Evolutionary conservation across 2,888 invertebrate species (phyloP).

Genomic region (Drosophila tripunctata): DNA sequence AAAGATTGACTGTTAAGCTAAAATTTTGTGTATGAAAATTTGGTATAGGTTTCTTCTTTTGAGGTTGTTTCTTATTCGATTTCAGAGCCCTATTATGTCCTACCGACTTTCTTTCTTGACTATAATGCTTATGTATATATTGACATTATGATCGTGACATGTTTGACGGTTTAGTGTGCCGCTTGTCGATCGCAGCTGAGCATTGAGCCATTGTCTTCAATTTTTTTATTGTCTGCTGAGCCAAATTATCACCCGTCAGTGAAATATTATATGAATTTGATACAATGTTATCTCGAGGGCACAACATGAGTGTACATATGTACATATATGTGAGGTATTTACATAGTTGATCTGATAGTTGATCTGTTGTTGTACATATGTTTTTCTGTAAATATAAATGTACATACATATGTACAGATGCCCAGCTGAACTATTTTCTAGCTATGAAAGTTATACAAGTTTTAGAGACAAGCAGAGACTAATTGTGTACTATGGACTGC

Average conservation of each 20-base stretch:
- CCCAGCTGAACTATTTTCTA: too few relatives aligned
- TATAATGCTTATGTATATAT: neutral
- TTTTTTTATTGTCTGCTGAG: neutral
- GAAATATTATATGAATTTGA: conserved; percentile 3
- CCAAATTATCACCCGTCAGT: conserved; percentile 13
- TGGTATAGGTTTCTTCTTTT: too few relatives aligned
- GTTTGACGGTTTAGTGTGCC: neutral
- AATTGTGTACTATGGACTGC: too few relatives aligned
- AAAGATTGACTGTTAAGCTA: too few relatives aligned
- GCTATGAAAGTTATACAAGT: too few relatives aligned
- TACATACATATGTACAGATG: neutral
- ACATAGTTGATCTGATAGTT: too few relatives aligned
- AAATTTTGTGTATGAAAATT: too few relatives aligned
- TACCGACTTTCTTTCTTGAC: neutral
- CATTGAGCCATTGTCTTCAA: neutral
- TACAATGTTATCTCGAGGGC: conserved; percentile 15
- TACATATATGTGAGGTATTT: neutral
- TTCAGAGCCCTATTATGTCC: too few relatives aligned
- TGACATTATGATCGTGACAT: neutral
- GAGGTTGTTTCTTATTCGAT: too few relatives aligned
- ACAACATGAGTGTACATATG: neutral
- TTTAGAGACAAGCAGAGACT: too few relatives aligned
- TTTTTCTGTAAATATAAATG: neutral
- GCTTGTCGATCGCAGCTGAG: neutral
- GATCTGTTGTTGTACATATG: too few relatives aligned